phyloP scores from a whole-genome alignment of 2,797 vertebrate species.

The Bovichtus diacanthus region DNA sequence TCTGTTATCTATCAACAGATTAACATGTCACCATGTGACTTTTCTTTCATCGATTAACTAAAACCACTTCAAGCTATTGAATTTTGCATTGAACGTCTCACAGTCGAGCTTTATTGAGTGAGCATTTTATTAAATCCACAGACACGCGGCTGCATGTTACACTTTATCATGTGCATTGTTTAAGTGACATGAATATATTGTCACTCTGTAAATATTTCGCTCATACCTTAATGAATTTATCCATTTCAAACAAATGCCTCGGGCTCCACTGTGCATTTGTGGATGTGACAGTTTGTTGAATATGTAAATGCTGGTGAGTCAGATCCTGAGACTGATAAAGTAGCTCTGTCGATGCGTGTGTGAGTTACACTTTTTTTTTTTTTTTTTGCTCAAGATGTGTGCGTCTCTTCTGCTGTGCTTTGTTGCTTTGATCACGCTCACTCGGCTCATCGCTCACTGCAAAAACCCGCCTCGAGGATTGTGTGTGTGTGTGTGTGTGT shows the following conservation, averaged over 20 bases:
- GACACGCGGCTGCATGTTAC: constrained; percentile 31
- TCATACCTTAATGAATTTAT: constrained; percentile 70
- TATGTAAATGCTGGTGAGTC: constrained; percentile 86
- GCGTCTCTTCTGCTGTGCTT: constrained; percentile 70
- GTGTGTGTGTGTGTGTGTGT: constrained; percentile 33
- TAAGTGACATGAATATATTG: constrained; percentile 73
- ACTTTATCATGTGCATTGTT: constrained; percentile 53
- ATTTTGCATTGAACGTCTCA: constrained; percentile 22
- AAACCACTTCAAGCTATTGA: constrained; percentile 35
- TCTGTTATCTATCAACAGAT: background rate
- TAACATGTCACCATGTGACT: background rate
- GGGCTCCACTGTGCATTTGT: constrained; percentile 59
- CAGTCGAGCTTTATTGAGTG: constrained; percentile 19
- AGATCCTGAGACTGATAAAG: constrained; percentile 82
- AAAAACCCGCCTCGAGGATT: constrained; percentile 81
- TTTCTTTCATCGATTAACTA: constrained; percentile 9
- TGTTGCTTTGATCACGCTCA: constrained; percentile 85
- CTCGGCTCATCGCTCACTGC: constrained; percentile 79
- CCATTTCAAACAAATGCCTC: constrained; percentile 65
- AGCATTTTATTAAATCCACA: constrained; percentile 35
- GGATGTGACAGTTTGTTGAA: constrained; percentile 82
- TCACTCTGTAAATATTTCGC: constrained; percentile 76
- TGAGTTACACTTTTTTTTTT: constrained; percentile 43
- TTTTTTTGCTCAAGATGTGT: constrained; percentile 45
- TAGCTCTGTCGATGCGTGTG: constrained; percentile 68